Base-by-base conservation (phyloP, 2,797 vertebrate genomes). In the Propithecus perrieri region DNA sequence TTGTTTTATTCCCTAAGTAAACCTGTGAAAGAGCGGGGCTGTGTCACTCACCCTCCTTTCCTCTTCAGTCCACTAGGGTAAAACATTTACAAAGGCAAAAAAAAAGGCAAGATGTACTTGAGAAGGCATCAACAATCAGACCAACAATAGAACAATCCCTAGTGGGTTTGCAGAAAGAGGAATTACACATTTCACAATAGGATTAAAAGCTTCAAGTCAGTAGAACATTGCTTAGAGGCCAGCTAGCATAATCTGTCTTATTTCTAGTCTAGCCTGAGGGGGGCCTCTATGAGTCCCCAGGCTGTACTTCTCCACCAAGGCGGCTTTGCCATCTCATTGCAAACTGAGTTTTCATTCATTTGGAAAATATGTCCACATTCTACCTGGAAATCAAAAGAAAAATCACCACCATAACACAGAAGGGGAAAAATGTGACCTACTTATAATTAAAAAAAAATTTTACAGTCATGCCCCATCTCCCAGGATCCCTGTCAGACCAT, bases 341-440 rank as follows among this genome's bases (percentile, higher is more conserved):
- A 95, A 94, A 97, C 43, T 72, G 50, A 65, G 38, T 89, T 93
- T 93, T 80, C 80, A 90, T 86, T 93, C 87, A 87, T 76, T 95
- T 95, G 48, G 75, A 97, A 97, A 97, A 85, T 46, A 87, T 43
- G 38, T 87, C 65, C 35, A 50, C n/a, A 65, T 90, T 94, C 43
- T 74, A 89, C 76, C 75, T 95, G 43, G 24, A 74, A 85, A 92
- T 78, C 15, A 69, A 74, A 91, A 95, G 90, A 59, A 57, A 96
- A 94, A 63, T 7, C 26, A 71, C 15, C 55, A 46, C 55, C 46
- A 65, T 55, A 59, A 50, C 33, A 74, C 33, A 67, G 13, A 38
- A 1, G 7, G 33, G 41, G 26, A 26, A 76, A 81, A 94, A 41
- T 76, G 4, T 91, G 24, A n/a, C 24, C 72, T 55, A 84, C 2